Conservation (phyloP, 2,888 invertebrate genomes). For the Bibio marci region DNA sequence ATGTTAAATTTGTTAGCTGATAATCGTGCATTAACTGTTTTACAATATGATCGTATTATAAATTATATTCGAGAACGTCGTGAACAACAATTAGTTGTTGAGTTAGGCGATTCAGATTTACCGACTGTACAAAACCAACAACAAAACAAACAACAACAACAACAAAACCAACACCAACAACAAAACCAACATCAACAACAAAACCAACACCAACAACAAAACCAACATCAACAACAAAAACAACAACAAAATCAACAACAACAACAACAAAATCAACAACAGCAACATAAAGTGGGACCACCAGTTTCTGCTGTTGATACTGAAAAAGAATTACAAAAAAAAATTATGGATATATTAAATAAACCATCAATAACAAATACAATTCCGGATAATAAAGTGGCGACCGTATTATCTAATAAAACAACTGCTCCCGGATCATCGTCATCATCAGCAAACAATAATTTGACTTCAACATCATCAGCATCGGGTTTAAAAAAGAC, state of each 20-base stretch:
- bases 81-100: constrained; percentile 55
- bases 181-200: not conserved
- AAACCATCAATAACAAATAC: constrained; percentile 25
- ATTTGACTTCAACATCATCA: constrained; percentile 17
- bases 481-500: constrained; percentile 16
- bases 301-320: constrained; percentile 15
- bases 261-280: not conserved
- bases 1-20: constrained; percentile 67
- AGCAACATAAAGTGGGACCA: not conserved
- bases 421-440: constrained; percentile 16
- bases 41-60: constrained; percentile 64
- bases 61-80: constrained; percentile 53
- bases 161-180: not conserved
- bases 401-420: constrained; percentile 23
- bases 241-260: no score
- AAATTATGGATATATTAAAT: constrained; percentile 26
- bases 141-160: no score
- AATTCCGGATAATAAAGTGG: constrained; percentile 17
- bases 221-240: no score
- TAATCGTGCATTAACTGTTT: constrained; percentile 55
- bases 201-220: no score
- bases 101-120: constrained; percentile 42
- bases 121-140: constrained; percentile 9
- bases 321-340: constrained; percentile 27
- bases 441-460: constrained; percentile 13